Evolutionary conservation across 1,140 invertebrate species (phyloP), one percentile per base, ranked within the genome.

Genomic region (Drosophila suzukii): DNA sequence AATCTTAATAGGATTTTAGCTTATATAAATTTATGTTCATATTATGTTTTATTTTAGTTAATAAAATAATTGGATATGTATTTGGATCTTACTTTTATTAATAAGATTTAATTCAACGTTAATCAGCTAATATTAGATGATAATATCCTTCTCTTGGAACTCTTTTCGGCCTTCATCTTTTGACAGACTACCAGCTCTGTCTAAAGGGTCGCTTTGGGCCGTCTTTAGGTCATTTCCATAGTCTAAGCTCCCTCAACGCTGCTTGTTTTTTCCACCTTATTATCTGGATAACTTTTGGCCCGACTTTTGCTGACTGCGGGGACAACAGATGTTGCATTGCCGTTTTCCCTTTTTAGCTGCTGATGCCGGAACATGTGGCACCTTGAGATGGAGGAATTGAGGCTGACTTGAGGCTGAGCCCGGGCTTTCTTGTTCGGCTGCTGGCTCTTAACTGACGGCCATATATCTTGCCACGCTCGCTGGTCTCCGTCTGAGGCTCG

Each of bases 391-490:
- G 61, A 34, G 53, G 30, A 30, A 20, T 30, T 34, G 67, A 57
- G 57, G 56, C 46, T 43, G 60, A 66, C 30, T 62, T 61, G 58
- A 59, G 41, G 54, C 54, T 61, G 65, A 62, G 24, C 7, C 54
- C 17, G 43, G 38, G 60, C 78, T 56, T 61, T 47, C 73, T 57
- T 76, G n/a, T 58, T 36, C 77, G 55, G 24, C 62, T 53, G n/a
- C 24, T 24, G 59, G 60, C 62, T 81, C 75, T 68, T 83, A 83
- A 86, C 83, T 83, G 84, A 78, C 67, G 47, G 84, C 44, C 68
- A 88, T 88, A 88, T 83, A 89, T 88, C 80, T 88, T 88, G 80
- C 73, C 85, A 89, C 76, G 77, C 63, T 88, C 43, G 68, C 82
- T 72, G 72, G 66, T 60, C 60, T 60, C 17, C 27, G 27, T 27